Base-by-base conservation (phyloP, 2,888 invertebrate species). In the Bombylius discolor region DNA sequence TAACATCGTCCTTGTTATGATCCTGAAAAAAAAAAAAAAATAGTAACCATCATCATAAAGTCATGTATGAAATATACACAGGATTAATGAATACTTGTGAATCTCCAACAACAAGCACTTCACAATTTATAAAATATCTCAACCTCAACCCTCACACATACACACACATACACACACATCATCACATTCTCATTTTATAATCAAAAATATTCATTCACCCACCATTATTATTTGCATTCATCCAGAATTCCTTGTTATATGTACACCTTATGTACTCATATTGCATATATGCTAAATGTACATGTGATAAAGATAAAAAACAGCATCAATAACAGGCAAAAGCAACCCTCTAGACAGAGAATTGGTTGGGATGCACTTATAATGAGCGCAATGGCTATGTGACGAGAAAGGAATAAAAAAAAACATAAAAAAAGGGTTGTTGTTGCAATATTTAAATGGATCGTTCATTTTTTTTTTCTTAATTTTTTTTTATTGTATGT, bases 11-110 rank as follows among this genome's bases (percentile, higher is more conserved):
- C 54, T 54, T 50, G 54, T 54, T 51, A 23, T 50, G 46, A 49
- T 54, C 49, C 54, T 54, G 54, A 59, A 57, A 23, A 23, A 23
- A 23, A 23, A 23, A 23, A 59, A 23, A 23, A 23, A 23, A 23
- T 23, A 36, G 5, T 7, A 36, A 34, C 39, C 58, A 54, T 55
- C 61, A 62, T 62, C 63, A 61, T 61, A 63, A 62, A 63, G 62
- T 63, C 63, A 62, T 62, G 61, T 42, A 11, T 23, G 23, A 23
- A 23, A 23, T 23, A 23, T 62, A 62, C 58, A 63, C 62, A 62
- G 62, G 62, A 62, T 63, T 63, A 63, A 63, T 62, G 63, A 63
- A 63, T 63, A 63, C 60, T 59, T 58, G 59, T 54, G 39, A 42
- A 11, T 42, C 11, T 11, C 11, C 23, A 23, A 23, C 23, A 23